A percentile compares a stretch with the other conserved stretches of the same genome.
Conservation (phyloP, 2,888 invertebrate genomes). For the Ormyrus labotus region DNA sequence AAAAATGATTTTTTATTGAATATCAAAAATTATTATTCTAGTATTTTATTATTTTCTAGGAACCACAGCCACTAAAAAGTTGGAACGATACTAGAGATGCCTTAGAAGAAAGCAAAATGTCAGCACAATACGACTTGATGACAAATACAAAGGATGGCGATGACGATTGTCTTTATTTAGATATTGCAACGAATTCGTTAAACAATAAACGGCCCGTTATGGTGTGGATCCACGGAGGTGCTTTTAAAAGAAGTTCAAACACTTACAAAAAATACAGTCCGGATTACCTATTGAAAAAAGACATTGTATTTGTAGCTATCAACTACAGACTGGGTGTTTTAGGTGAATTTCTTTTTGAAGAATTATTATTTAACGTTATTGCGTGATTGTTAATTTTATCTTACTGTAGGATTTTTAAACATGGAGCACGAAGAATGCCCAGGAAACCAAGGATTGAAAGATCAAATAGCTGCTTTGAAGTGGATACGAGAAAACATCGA, state of each 20-base stretch:
- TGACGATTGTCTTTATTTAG: conserved; percentile 67
- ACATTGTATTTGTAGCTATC: conserved; percentile 60
- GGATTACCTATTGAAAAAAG: conserved; percentile 63
- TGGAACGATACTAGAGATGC: conserved; percentile 76
- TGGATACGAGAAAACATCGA: conserved; percentile 68
- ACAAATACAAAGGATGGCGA: conserved; percentile 51
- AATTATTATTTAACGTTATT: background rate
- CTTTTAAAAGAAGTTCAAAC: conserved; percentile 61
- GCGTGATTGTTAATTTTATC: background rate
- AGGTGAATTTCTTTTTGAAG: conserved; percentile 55
- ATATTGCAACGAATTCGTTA: conserved; percentile 61
- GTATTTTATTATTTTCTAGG: conserved; percentile 55
- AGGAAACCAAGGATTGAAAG: conserved; percentile 69
- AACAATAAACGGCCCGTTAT: conserved; percentile 63
- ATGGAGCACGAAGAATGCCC: conserved; percentile 63
- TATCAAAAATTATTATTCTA: no score
- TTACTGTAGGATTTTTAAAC: conserved; percentile 66
- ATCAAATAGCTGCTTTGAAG: conserved; percentile 64
- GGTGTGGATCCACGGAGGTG: conserved; percentile 72
- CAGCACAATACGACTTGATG: conserved; percentile 58
- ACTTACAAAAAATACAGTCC: conserved; percentile 51
- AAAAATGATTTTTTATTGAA: no score
- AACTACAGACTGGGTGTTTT: conserved; percentile 64
- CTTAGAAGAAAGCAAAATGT: conserved; percentile 69
- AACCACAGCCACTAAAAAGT: conserved; percentile 73